These are phyloP conservation scores for Oriolus oriolus DNA, from an alignment of 2,113 vertebrate genomes.

Conservation along the genomic window DNA sequence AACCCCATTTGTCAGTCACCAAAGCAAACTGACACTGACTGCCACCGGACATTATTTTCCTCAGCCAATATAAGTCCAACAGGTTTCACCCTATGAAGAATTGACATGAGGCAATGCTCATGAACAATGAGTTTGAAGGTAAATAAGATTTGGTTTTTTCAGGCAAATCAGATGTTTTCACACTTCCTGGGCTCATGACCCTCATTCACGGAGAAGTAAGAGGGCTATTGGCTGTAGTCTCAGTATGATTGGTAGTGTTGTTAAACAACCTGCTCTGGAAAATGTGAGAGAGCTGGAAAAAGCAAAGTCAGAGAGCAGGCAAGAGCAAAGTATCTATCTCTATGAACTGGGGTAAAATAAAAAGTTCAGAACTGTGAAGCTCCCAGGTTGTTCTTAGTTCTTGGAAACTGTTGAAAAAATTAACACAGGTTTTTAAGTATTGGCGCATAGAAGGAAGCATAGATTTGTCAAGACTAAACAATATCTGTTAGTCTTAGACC, in stretches of 20 bases:
- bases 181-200: neutral
- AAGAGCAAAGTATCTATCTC: neutral
- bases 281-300: neutral
- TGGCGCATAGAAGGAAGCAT: neutral
- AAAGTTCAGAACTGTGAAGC: neutral
- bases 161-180: neutral
- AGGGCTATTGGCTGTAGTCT: neutral
- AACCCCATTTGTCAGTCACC: constrained; percentile 34
- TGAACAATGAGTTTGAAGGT: neutral
- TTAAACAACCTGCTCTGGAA: neutral
- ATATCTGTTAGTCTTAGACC: neutral
- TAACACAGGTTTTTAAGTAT: neutral
- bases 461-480: neutral
- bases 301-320: neutral
- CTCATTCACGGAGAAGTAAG: neutral
- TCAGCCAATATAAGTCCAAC: constrained; percentile 25
- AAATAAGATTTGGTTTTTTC: neutral
- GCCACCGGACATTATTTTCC: neutral
- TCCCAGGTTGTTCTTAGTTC: neutral
- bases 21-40: constrained; percentile 32
- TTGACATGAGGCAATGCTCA: neutral
- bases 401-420: neutral
- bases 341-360: neutral
- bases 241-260: fast-evolving
- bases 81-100: neutral